phyloP scores from a whole-genome alignment of 2,113 vertebrate species.

The Channa maculata region DNA sequence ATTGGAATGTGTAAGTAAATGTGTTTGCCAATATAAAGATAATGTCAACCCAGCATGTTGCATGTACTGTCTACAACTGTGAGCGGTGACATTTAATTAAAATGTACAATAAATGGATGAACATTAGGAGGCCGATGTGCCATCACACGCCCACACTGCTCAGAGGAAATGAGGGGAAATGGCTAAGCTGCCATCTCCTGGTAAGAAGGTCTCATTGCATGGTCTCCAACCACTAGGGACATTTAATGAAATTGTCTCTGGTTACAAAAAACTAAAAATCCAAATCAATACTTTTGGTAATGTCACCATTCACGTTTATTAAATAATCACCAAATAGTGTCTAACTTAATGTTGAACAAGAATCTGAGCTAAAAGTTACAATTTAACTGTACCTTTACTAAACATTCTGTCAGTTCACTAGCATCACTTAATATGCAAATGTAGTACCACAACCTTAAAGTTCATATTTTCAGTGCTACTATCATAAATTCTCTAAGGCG shows the following conservation, averaged over 20 bases:
- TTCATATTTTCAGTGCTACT: background rate
- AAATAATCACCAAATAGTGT: slow-evolving; percentile 16
- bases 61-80: background rate
- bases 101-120: background rate
- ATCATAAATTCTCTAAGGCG: background rate
- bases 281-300: slow-evolving; percentile 6
- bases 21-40: background rate
- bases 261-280: background rate
- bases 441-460: background rate
- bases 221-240: no score
- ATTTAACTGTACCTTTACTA: no score
- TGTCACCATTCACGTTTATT: slow-evolving; percentile 6
- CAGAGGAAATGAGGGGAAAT: background rate
- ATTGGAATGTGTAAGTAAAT: no score
- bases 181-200: slow-evolving; percentile 71
- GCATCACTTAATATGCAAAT: slow-evolving; percentile 8
- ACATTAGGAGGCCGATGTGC: background rate
- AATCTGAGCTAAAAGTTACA: background rate
- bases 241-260: slow-evolving; percentile 2
- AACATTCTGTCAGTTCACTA: background rate
- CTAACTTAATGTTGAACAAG: background rate
- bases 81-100: background rate
- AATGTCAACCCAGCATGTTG: background rate
- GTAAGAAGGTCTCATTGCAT: slow-evolving; percentile 29
- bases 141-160: slow-evolving; percentile 10